Evolutionary conservation across 2,113 vertebrate species (phyloP).

Genomic region (Chaenogobius annularis): DNA sequence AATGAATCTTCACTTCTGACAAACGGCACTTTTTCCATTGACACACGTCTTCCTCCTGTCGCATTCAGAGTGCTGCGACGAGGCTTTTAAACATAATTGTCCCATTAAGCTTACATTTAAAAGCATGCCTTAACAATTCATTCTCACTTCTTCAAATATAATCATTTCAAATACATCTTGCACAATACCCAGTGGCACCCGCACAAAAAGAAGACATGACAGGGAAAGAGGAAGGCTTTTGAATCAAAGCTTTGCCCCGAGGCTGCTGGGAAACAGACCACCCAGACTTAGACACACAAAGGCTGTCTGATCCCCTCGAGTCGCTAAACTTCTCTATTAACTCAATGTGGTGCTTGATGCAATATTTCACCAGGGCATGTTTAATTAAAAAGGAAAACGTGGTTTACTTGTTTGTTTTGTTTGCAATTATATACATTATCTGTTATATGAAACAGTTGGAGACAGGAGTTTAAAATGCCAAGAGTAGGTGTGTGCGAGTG

Average conservation of each 20-base stretch:
- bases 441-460: neutral
- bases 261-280: slow-evolving; percentile 16
- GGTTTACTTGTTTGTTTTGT: neutral
- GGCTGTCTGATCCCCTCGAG: slow-evolving; percentile 17
- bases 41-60: slow-evolving; percentile 15
- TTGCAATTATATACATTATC: slow-evolving; percentile 11
- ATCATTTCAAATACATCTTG: slow-evolving; percentile 12
- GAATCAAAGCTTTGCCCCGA: slow-evolving; percentile 7
- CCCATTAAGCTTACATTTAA: slow-evolving; percentile 31
- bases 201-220: slow-evolving; percentile 21
- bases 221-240: slow-evolving; percentile 12
- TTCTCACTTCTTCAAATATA: slow-evolving; percentile 17
- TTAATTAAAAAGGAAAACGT: neutral
- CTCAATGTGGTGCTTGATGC: neutral
- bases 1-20: neutral
- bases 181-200: slow-evolving; percentile 21
- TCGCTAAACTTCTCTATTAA: slow-evolving; percentile 6
- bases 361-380: neutral
- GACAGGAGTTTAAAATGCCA: slow-evolving; percentile 13
- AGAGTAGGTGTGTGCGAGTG: slow-evolving; percentile 13
- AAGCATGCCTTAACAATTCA: slow-evolving; percentile 24
- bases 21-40: neutral
- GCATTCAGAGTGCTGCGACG: neutral
- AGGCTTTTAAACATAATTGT: slow-evolving; percentile 24
- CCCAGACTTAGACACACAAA: slow-evolving; percentile 4